Evolutionary conservation across 1,140 invertebrate species (phyloP), one percentile per base, ranked within the genome.

Genomic region (Prorops nasuta): DNA sequence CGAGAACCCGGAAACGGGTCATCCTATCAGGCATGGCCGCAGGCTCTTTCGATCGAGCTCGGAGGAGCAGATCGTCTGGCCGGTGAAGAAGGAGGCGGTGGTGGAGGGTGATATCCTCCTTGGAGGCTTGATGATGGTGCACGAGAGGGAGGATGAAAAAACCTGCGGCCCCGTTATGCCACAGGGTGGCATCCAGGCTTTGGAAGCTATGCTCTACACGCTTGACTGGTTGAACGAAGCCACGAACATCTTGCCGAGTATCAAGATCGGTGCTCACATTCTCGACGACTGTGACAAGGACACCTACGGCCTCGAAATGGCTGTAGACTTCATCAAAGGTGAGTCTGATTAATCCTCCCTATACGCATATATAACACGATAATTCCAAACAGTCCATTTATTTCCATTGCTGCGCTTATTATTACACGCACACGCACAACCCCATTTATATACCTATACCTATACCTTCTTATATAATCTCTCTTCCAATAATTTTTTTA

Each of bases 251-350:
- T 74, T 91, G 21, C 88, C 89, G 0, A 91, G 91, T 20, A 83
- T 94, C 15, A 88, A 80, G 28, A 76, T 96, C 7, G 94, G 94
- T 6, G 91, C 91, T 1, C 88, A 95, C 66, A 88, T 96, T 18
- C 81, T 96, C 41, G 94, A 97, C 67, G 95, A 98, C 71, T 98
- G 95, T 75, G 94, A 97, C 76, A 91, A 93, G 75, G 94, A 98
- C 69, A 97, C 94, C 1, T 96, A 96, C 70, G 94, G 95, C 3
- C 77, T 97, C 28, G 94, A 97, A 66, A 96, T 97, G 86, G 91
- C 94, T 6, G 90, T 97, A 6, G 94, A 97, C 74, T 98, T 98
- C 70, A 97, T 98, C 51, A 94, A 96, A 88, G 94, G 94, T 96
- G 77, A 81, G 86, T 59, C 12, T 35, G 24, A 28, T 6, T 35